Base-by-base conservation (phyloP, 35 echinoderm and acorn worm species). In the Anneissia japonica region DNA sequence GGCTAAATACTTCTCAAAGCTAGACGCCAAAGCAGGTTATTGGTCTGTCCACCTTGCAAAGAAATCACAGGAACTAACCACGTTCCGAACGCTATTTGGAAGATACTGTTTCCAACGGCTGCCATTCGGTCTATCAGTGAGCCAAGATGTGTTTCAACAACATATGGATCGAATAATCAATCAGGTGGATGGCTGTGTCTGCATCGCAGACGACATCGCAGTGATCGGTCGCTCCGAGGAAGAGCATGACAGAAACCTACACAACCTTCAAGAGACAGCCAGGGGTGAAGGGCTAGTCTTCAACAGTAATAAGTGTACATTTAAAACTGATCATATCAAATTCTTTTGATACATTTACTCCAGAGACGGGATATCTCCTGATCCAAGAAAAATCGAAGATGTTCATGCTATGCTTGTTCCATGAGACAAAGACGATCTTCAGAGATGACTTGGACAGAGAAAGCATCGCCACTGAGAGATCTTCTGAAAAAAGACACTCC, bases 1-100 rank as follows among this genome's bases (percentile, higher is more conserved):
- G n/a, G n/a, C n/a, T n/a, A n/a, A n/a, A n/a, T n/a, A n/a, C 86
- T 93, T 93, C 81, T 81, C 75, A 23, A 93, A 93, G 39, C 74
- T 93, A 3, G 83, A 89, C 39, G 87, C 82, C 16, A 89, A 90
- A 77, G 45, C 81, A 9, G 92, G 88, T 31, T 94, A 94, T 32
- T 91, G 92, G 92, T 86, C 88, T n/a, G 85, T 94, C 17, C 81
- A 87, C 4, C 77, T 94, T 21, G 81, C 46, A 16, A 5, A 79
- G 64, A 74, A 90, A 0, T 83, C 77, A 19, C 84, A 86, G 73
- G 39, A 91, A 77, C 88, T 91, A 12, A 94, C 92, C 23, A 94
- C 92, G 0, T 91, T 94, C 72, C 46, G 37, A 19, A 90, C 92
- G n/a, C 88, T 88, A 41, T 94, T 89, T 31, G 92, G 88, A 74